Base-by-base conservation (phyloP, 2,888 invertebrate genomes). In the Pterostichus madidus region DNA sequence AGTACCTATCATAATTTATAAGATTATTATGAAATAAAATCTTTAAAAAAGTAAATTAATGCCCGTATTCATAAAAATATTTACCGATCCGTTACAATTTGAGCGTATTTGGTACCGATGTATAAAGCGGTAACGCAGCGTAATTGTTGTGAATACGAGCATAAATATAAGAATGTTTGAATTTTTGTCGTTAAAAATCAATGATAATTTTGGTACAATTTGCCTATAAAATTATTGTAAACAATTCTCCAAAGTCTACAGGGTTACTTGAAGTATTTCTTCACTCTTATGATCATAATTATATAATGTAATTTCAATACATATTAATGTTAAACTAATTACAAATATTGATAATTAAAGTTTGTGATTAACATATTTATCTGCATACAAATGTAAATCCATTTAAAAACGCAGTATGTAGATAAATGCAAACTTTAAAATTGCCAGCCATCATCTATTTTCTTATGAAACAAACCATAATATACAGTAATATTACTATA, bases 221-320 rank as follows among this genome's bases (percentile, higher is more conserved):
- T 73, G 46, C 73, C 73, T 73, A 32, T 31, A n/a, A 64, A 64
- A 64, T 39, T 35, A 68, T 68, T 68, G 39, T 78, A 80, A 80
- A 79, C 52, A 64, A 80, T 32, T 80, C 73, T 80, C 80, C 71
- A 80, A 80, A 80, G 53, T 80, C 80, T 75, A 81, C 81, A 81
- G 81, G 81, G 81, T 81, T 81, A 49, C 81, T 81, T 81, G 46
- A 81, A 81, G 81, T 75, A 75, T 56, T 81, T 78, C 61, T 35
- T 81, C 73, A 81, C 32, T 81, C 75, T 75, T 81, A 81, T 81
- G 75, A 81, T 81, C 53, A 59, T 61, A 75, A 39, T 59, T 81
- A 24, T 80, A 79, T 79, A 39, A 78, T 78, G 79, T 79, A 79
- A 79, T 78, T 77, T 46, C 15, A 79, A 39, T 68, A 68, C n/a